Base-by-base conservation (phyloP, 2,888 invertebrate genomes). In the Philonicus albiceps region DNA sequence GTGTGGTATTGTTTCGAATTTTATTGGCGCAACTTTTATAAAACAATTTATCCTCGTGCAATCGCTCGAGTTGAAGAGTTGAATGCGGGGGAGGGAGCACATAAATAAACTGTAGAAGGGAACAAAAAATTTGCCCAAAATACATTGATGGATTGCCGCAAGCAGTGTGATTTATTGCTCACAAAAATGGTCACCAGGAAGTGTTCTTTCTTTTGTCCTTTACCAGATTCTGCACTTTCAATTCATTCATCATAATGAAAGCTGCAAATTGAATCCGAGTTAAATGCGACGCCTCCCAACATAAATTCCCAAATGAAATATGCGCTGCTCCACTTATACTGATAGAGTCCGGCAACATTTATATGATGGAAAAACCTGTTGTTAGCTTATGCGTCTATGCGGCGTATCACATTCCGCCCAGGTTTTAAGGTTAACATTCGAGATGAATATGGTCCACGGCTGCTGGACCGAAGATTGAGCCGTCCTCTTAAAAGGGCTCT, bases 231-330 rank as follows among this genome's bases (percentile, higher is more conserved):
- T 53, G 81, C 81, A 81, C 81, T 81, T 81, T 64, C 53, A 37
- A 31, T 81, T 27, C 81, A 81, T 81, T 37, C 81, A 81, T 81
- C 81, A 81, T 81, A 81, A 81, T 81, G 81, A 31, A 55, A 22
- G 31, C 27, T 22, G 81, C 31, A 81, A 81, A 81, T 81, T 81
- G 81, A 81, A 81, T 64, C 81, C 53, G 34, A 34, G 81, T 55
- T 81, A 81, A 81, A 81, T 34, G 81, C 34, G 64, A 34, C 3
- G n/a, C 34, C 34, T 19, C 27, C 30, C n/a, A n/a, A 22, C 16
- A 55, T 55, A 55, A n/a, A 81, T 64, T 55, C 31, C 31, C 19
- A 4, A 22, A 81, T 81, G 81, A 64, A 81, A 13, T 81, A 30
- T 16, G 13, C 40, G 40, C 30, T 78, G 27, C 37, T 49, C 49